Conservation (phyloP, 2,888 invertebrate genomes). For the Drosophila yooni region DNA sequence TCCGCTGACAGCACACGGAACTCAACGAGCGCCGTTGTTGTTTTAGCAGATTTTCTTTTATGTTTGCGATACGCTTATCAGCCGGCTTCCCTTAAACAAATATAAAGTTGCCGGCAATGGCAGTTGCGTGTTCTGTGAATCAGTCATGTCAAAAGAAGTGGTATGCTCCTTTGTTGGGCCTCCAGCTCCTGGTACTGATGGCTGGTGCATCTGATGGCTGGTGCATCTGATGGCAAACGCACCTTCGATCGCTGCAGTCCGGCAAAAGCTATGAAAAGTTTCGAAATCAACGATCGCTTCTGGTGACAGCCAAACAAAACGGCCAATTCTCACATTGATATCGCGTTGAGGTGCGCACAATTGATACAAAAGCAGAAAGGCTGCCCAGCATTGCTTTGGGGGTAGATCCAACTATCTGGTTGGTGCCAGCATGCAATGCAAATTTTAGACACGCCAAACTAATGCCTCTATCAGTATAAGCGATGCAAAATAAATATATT, state of each 20-base stretch:
- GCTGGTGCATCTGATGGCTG: not conserved
- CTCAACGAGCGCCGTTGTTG: not conserved
- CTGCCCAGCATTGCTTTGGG: conserved; percentile 19
- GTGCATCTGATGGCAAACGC: not conserved
- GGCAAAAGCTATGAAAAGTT: conserved; percentile 33
- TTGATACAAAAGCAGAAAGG: not conserved
- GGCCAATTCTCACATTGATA: not conserved
- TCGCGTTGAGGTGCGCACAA: too few relatives aligned
- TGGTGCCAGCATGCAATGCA: not conserved
- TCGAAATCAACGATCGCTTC: conserved; percentile 76
- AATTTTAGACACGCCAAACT: not conserved
- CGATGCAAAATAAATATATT: conserved; percentile 13
- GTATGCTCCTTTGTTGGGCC: conserved; percentile 3
- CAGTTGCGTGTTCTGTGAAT: too few relatives aligned
- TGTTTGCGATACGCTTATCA: not conserved
- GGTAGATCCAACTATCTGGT: not conserved
- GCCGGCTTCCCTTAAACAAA: not conserved
- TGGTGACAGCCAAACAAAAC: conserved; percentile 65
- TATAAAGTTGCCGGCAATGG: not conserved
- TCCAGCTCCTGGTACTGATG: not conserved
- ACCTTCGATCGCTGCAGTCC: conserved; percentile 13
- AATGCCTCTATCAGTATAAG: not conserved
- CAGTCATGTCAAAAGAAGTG: not conserved
- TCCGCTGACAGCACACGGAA: too few relatives aligned
- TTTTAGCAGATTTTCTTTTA: not conserved